Base-by-base conservation (phyloP, 2,113 vertebrate genomes). In the Orthochromis malagaraziensis region DNA sequence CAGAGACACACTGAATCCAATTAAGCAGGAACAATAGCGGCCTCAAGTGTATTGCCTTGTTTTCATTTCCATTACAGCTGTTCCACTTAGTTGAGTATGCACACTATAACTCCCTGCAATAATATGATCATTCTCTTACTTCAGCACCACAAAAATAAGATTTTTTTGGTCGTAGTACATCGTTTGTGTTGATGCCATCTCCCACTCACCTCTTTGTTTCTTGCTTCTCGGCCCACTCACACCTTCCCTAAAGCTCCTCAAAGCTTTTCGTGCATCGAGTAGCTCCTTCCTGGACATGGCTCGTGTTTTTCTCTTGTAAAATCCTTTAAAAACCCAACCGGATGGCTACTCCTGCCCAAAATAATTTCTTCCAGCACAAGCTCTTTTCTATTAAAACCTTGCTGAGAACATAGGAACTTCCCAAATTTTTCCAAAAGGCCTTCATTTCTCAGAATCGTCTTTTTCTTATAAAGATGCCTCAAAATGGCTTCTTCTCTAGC, bases 191-290 rank as follows among this genome's bases (percentile, higher is more conserved):
- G 81, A 42, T 7, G 21, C 10, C 68, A 79, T 77, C 77, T 86
- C 80, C 88, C 58, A 92, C 95, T 95, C 91, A 96, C 96, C 94
- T 94, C 84, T 91, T 38, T 40, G 86, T 58, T 93, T 95, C 89
- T 88, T 95, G 55, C 90, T 94, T 11, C 79, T 93, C 29, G 85
- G 90, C 81, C 90, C 91, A 81, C 93, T 87, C 70, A 9, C 82
- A 5, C 87, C 86, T 77, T 91, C 93, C 29, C 86, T 77, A 3
- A 81, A 79, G 11, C 86, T 95, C 84, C 89, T 94, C 89, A 96
- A 83, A 87, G 94, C 93, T 73, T 85, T 95, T 17, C 92, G 91
- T 16, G 94, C 95, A 11, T 96, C 95, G 0, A 95, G 88, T 79
- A 95, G 87, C 88, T 96, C 95, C 87, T 90, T 94, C 65, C 90